Base-by-base conservation (phyloP, 2,888 invertebrate species). In the Marronus borbonicus region DNA sequence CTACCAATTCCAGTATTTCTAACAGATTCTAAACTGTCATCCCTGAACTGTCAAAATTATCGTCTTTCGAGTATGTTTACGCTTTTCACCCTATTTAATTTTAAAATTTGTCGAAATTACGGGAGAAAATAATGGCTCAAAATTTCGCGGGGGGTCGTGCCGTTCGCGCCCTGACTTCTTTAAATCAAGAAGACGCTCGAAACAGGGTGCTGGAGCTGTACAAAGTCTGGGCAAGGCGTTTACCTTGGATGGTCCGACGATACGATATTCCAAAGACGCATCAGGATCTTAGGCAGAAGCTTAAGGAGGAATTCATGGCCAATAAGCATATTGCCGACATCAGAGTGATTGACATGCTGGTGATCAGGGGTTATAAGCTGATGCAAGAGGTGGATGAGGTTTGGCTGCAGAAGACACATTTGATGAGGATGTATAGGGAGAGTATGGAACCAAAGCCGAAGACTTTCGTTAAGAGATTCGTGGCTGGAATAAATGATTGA, bases 201-300 rank as follows among this genome's bases (percentile, higher is more conserved):
- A 91, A 91, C 86, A 92, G 97, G 87, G 97, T 96, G 0, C 86
- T 98, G 7, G 95, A 93, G 88, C 91, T 98, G 76, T 98, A 98
- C 89, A 97, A 95, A 90, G 94, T 97, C 77, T 98, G 98, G 97
- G 96, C 95, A 89, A 93, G 98, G 81, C 96, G 97, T 89, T 91
- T 97, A 79, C 98, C 98, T 8, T 94, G 94, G 87, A 91, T 97
- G 85, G 50, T 96, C 49, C 90, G 92, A 87, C 94, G 96, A 81
- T 97, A 93, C 88, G 94, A 97, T 88, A 92, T 98, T 76, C 95
- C 96, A 0, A 93, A 94, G 86, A 91, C 90, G 74, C 92, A 92
- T 76, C 90, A 91, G 24, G 92, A 95, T 81, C 93, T 94, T 83
- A 90, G 92, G 82, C 88, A 86, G 0, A 97, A 96, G 88, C 87